These are phyloP conservation scores for Sarcophaga peregrina DNA, from an alignment of 1,140 invertebrate species.

Conservation along the genomic window DNA sequence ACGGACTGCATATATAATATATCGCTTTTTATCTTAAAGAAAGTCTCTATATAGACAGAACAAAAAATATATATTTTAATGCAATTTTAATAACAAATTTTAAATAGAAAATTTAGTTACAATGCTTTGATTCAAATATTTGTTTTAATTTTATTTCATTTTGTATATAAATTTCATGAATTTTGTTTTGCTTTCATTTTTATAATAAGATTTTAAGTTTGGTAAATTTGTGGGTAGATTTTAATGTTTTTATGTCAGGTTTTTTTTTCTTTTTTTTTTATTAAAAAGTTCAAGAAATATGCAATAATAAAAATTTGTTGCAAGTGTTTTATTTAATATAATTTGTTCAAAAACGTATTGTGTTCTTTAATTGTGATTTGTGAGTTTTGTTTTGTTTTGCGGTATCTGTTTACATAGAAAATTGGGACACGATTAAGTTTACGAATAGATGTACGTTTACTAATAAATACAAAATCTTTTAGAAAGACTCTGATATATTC, in stretches of 20 bases:
- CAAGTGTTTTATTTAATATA: background rate
- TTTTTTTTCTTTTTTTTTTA: too few relatives aligned
- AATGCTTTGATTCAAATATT: background rate
- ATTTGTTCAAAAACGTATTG: background rate
- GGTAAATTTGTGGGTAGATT: background rate
- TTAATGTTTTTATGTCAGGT: background rate
- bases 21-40: too few relatives aligned
- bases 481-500: background rate
- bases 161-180: background rate
- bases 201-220: background rate
- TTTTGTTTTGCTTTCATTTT: background rate
- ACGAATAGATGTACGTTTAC: background rate
- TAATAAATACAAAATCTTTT: conserved; percentile 19
- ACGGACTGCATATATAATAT: too few relatives aligned
- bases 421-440: background rate
- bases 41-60: too few relatives aligned
- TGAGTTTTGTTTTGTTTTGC: background rate
- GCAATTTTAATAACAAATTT: background rate
- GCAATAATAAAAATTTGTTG: background rate
- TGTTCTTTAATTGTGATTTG: background rate
- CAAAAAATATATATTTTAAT: too few relatives aligned
- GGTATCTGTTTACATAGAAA: conserved; percentile 7
- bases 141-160: background rate
- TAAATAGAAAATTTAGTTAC: background rate
- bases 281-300: background rate